phyloP scores from a whole-genome alignment of 2,113 vertebrate species.

The Hemibagrus wyckioides region DNA sequence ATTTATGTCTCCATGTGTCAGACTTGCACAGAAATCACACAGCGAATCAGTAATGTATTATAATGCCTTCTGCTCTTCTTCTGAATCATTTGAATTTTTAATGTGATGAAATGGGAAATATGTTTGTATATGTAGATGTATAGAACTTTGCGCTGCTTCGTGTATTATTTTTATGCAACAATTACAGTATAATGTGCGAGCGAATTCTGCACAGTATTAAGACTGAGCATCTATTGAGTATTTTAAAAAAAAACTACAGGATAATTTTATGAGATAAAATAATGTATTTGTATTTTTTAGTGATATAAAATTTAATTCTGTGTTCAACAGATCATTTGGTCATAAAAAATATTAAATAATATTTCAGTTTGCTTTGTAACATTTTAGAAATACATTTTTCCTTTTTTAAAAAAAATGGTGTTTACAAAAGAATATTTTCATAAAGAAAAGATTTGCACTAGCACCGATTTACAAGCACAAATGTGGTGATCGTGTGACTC shows the following conservation, averaged over 20 bases:
- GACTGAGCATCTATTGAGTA: neutral
- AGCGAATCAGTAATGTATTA: constrained; percentile 69
- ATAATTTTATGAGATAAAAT: neutral
- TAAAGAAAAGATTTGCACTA: neutral
- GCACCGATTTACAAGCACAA: neutral
- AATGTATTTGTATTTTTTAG: neutral
- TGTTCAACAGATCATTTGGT: neutral
- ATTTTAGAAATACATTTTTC: neutral
- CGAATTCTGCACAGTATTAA: neutral
- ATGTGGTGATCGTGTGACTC: neutral
- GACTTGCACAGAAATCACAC: constrained; percentile 60
- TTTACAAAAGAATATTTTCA: neutral
- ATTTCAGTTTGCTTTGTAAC: neutral
- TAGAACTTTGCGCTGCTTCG: neutral
- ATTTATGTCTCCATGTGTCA: constrained; percentile 64
- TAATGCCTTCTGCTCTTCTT: constrained; percentile 61
- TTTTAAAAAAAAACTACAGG: neutral
- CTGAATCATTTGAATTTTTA: constrained; percentile 68
- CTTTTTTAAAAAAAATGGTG: no score
- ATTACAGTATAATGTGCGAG: neutral
- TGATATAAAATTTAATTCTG: neutral
- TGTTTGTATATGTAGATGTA: constrained; percentile 10
- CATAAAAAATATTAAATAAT: neutral
- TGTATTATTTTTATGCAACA: no score
- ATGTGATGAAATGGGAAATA: constrained; percentile 55